Base-by-base conservation (phyloP, 2,888 invertebrate genomes). In the Nephrotoma flavescens region DNA sequence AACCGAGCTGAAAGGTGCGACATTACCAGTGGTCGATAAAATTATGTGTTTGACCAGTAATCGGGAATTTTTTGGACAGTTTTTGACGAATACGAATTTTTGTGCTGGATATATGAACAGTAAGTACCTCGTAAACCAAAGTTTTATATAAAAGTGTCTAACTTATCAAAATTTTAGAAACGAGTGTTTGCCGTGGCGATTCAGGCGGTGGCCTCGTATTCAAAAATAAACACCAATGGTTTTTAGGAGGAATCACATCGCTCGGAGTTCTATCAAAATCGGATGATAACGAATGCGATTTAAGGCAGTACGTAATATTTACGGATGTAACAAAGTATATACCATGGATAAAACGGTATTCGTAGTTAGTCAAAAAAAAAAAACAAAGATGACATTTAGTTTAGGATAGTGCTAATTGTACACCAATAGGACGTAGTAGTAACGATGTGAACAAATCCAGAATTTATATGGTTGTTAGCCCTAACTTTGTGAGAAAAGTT, bases 151-250 rank as follows among this genome's bases (percentile, higher is more conserved):
- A 31, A 19, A 4, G 15, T 31, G 31, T 31, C 31, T 31, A 85
- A 2, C 2, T 44, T 85, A 85, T 9, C 19, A 1, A 44, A 45
- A 19, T 44, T 19, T 0, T 9, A 85, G 85, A 85, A 6, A 92
- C 91, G 3, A 93, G 92, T 87, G 92, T 92, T 4, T 93, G 93
- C 88, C 93, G 93, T 83, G 93, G 93, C 0, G 93, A 93, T 88
- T 93, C 93, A 86, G 93, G 93, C 0, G 92, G 93, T 83, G 93
- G 92, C 0, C 91, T 92, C 88, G 88, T 90, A 19, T 90, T 93
- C 5, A 86, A 87, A 86, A 9, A 42, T 3, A 47, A 87, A 45
- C 19, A 41, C 7, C 42, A 71, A 15, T 88, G 85, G 47, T 86
- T 87, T 83, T 19, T 88, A 31, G 86, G 88, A n/a, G 88, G 88